phyloP scores from a whole-genome alignment of 2,797 vertebrate species.

The Melanotaenia parkinsoni region DNA sequence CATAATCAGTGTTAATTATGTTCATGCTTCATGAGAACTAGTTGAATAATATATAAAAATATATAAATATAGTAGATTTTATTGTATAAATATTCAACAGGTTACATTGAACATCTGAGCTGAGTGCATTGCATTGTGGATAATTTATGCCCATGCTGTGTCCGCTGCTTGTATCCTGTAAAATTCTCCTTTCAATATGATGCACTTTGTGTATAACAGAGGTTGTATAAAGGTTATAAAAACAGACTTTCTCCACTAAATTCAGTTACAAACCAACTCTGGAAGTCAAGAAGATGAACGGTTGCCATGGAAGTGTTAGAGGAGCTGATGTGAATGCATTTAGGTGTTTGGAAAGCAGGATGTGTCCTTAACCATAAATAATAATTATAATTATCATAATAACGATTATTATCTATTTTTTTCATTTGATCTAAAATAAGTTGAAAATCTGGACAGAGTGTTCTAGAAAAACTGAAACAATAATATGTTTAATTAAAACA shows the following conservation, averaged over 20 bases:
- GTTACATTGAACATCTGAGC: no score
- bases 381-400: no score
- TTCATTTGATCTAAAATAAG: neutral
- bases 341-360: neutral
- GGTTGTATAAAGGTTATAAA: neutral
- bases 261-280: neutral
- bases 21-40: no score
- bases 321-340: neutral
- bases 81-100: no score
- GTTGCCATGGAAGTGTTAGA: neutral
- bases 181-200: neutral
- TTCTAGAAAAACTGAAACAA: neutral
- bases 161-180: no score
- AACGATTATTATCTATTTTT: neutral
- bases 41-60: no score
- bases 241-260: neutral
- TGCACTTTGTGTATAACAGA: neutral
- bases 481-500: conserved; percentile 29
- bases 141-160: neutral
- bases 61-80: no score
- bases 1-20: no score
- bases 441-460: neutral
- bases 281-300: neutral
- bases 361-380: neutral
- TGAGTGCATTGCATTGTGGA: neutral